Evolutionary conservation across 2,888 invertebrate species (phyloP).

Genomic region (Hypomecis atomaria): DNA sequence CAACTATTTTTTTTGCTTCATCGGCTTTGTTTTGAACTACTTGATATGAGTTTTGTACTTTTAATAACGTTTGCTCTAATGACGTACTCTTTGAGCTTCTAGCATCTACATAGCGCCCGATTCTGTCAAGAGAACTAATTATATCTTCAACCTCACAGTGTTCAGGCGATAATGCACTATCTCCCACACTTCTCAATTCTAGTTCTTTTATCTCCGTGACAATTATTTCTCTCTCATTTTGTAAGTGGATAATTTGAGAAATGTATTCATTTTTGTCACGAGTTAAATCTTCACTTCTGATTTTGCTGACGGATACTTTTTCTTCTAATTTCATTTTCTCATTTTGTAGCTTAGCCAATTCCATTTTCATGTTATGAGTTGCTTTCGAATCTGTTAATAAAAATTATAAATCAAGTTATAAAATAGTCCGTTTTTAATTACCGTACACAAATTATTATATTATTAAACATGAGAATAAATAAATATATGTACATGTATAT

Average conservation of each 20-base stretch:
- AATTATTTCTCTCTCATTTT: slow-evolving; percentile 65
- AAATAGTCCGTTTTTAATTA: background rate
- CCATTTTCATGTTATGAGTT: slow-evolving; percentile 76
- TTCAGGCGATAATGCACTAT: slow-evolving; percentile 59
- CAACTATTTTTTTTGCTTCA: slow-evolving; percentile 71
- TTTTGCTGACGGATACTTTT: slow-evolving; percentile 58
- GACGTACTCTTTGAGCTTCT: slow-evolving; percentile 56
- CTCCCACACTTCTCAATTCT: slow-evolving; percentile 67
- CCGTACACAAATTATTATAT: too few species aligned
- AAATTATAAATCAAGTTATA: background rate
- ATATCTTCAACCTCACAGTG: slow-evolving; percentile 61
- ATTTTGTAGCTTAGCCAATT: slow-evolving; percentile 65
- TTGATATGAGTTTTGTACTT: slow-evolving; percentile 71
- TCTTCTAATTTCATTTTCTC: slow-evolving; percentile 60
- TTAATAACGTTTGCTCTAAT: slow-evolving; percentile 65
- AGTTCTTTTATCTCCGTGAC: slow-evolving; percentile 66
- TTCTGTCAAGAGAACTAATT: slow-evolving; percentile 61
- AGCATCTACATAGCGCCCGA: slow-evolving; percentile 58
- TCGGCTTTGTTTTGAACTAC: slow-evolving; percentile 72
- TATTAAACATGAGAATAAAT: too few species aligned
- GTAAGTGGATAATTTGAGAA: slow-evolving; percentile 57
- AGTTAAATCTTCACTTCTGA: slow-evolving; percentile 56
- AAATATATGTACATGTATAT: too few species aligned
- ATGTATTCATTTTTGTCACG: slow-evolving; percentile 58
- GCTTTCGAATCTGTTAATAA: slow-evolving; percentile 67